Conservation (phyloP, 1,140 invertebrate genomes). For the Drosophila rufa region DNA sequence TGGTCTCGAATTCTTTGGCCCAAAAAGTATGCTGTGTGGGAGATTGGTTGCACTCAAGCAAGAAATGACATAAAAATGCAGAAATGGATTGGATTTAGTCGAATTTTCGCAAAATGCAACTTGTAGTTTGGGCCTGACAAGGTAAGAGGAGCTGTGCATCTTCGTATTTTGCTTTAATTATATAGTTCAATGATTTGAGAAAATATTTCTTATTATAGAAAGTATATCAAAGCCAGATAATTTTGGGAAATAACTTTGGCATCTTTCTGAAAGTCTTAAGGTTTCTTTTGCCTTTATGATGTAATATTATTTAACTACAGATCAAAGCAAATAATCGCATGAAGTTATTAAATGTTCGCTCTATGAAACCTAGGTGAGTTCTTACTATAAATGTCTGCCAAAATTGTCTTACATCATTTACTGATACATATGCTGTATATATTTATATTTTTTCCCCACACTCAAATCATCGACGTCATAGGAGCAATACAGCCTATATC, state of each 20-base stretch:
- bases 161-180: neutral
- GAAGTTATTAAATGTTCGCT: too few relatives aligned
- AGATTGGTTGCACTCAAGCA: constrained; percentile 24
- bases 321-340: too few relatives aligned
- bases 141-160: neutral
- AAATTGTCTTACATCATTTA: constrained; percentile 15
- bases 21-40: constrained; percentile 1
- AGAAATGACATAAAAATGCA: constrained; percentile 24
- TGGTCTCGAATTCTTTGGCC: constrained; percentile 6
- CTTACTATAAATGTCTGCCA: neutral
- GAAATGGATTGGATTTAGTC: constrained; percentile 23
- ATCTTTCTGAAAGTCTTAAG: too few relatives aligned
- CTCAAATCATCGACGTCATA: neutral
- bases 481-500: constrained; percentile 6
- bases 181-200: neutral
- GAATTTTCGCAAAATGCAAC: constrained; percentile 24
- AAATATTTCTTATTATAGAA: neutral
- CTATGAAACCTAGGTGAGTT: neutral
- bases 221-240: too few relatives aligned
- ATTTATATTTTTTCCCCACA: neutral
- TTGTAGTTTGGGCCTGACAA: constrained; percentile 24
- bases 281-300: too few relatives aligned
- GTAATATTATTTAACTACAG: too few relatives aligned
- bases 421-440: too few relatives aligned
- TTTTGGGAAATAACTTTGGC: too few relatives aligned